Conservation (phyloP, 2,113 vertebrate species). For the Sigmodon hispidus region DNA sequence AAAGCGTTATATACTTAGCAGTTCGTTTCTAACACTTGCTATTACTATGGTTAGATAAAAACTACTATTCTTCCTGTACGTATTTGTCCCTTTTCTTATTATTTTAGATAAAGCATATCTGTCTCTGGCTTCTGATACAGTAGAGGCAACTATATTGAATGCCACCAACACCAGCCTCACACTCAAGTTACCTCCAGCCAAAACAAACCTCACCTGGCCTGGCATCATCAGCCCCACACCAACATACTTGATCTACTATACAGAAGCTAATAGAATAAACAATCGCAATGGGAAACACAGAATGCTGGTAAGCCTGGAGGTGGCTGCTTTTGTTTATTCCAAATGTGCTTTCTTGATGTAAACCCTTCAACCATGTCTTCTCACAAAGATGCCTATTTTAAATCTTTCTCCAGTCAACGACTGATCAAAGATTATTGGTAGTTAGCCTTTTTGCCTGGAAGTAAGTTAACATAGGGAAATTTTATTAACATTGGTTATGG, state of each 20-base stretch:
- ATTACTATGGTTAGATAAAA: background rate
- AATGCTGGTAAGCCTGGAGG: slow-evolving; percentile 80
- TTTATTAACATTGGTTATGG: background rate
- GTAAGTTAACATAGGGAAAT: background rate
- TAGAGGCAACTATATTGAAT: slow-evolving; percentile 76
- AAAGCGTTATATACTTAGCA: background rate
- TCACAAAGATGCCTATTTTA: background rate
- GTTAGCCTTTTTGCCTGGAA: background rate
- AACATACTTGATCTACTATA: slow-evolving; percentile 80
- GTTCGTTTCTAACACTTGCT: background rate
- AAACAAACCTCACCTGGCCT: slow-evolving; percentile 66
- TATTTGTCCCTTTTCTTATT: slow-evolving; percentile 18
- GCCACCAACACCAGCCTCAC: slow-evolving; percentile 82
- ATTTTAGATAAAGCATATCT: slow-evolving; percentile 85
- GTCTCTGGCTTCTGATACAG: slow-evolving; percentile 29
- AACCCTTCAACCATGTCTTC: background rate
- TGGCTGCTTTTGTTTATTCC: background rate
- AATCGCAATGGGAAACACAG: slow-evolving; percentile 47
- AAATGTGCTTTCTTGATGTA: background rate
- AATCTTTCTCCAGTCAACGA: background rate
- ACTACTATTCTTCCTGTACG: background rate
- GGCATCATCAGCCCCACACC: slow-evolving; percentile 72
- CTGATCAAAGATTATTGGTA: background rate
- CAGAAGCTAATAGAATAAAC: slow-evolving; percentile 44
- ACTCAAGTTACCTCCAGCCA: slow-evolving; percentile 74